These are phyloP conservation scores for Clarias gariepinus DNA, from an alignment of 2,113 vertebrate species.

Conservation along the genomic window DNA sequence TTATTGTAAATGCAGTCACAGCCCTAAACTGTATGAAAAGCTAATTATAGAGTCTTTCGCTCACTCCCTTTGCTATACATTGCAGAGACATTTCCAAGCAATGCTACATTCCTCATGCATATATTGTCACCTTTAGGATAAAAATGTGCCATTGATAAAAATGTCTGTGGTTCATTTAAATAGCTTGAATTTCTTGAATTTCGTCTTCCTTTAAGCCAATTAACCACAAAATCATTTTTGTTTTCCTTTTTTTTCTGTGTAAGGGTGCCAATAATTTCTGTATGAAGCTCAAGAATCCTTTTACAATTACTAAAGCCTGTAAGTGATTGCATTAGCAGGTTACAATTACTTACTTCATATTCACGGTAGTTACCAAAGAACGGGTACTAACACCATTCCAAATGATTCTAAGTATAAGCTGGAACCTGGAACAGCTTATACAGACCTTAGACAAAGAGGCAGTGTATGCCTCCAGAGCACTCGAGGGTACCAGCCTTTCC, in stretches of 20 bases:
- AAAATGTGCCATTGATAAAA: neutral
- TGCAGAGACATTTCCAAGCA: conserved; percentile 9
- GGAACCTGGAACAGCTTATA: conserved; percentile 9
- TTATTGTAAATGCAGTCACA: conserved; percentile 36
- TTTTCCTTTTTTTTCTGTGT: neutral
- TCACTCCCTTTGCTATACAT: conserved; percentile 19
- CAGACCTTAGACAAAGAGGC: conserved; percentile 20
- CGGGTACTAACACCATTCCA: neutral
- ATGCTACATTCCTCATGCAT: neutral
- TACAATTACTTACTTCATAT: neutral
- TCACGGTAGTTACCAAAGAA: neutral
- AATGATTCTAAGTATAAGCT: conserved; percentile 17
- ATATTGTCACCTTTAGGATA: neutral
- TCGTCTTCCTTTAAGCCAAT: neutral
- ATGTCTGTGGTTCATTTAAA: neutral
- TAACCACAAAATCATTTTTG: neutral
- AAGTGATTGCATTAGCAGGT: conserved; percentile 15
- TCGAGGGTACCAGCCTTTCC: conserved; percentile 31
- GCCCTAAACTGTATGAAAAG: conserved; percentile 23
- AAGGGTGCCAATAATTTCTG: neutral
- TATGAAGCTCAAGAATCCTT: neutral
- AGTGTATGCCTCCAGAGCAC: conserved; percentile 26
- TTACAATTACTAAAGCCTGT: neutral
- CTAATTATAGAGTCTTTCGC: conserved; percentile 6
- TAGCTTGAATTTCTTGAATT: neutral